Evolutionary conservation across 2,888 invertebrate genomes (phyloP), one percentile per base, ranked within the genome.

Genomic region (Acleris cristana): DNA sequence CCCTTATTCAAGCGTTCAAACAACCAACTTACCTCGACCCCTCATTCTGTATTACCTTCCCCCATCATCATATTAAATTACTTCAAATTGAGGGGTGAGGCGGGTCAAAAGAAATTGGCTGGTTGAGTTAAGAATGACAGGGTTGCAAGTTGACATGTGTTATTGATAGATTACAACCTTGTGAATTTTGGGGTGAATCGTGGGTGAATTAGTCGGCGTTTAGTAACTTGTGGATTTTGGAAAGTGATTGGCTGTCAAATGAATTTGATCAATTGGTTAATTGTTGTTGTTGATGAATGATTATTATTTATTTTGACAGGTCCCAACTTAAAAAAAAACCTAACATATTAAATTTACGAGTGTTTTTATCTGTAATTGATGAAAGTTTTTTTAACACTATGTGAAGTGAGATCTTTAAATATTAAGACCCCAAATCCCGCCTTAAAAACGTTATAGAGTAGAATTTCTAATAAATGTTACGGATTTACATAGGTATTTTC

Each of bases 141-240:
- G 77, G 80, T 78, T 78, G 77, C 74, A 79, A 77, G 79, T 79
- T 79, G 81, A 84, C 84, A 85, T 86, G 82, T 86, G 84, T 83
- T 85, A 76, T 79, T 71, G 72, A 73, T 74, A 69, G 73, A 78
- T 76, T 79, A 81, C 76, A 82, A 83, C 77, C 75, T 73, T 79
- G 82, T 80, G 45, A 71, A 74, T 74, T 71, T 73, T 73, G 71
- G 79, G 79, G 76, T 77, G 78, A 77, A 80, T 77, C 76, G 69
- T 71, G 79, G 79, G 76, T 77, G 78, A 77, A 80, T 77, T 76
- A 69, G 69, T 76, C 76, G 18, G 58, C 45, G 55, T 69, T 65
- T 51, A 61, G 61, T 40, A 51, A 49, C 26, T 53, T 54, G 58
- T 60, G 51, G 58, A 63, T 69, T 59, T 69, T 55, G 52, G 40